A percentile compares a stretch with the other conserved stretches of the same genome.
Conservation (phyloP, 2,113 vertebrate species). For the Notothenia rossii region DNA sequence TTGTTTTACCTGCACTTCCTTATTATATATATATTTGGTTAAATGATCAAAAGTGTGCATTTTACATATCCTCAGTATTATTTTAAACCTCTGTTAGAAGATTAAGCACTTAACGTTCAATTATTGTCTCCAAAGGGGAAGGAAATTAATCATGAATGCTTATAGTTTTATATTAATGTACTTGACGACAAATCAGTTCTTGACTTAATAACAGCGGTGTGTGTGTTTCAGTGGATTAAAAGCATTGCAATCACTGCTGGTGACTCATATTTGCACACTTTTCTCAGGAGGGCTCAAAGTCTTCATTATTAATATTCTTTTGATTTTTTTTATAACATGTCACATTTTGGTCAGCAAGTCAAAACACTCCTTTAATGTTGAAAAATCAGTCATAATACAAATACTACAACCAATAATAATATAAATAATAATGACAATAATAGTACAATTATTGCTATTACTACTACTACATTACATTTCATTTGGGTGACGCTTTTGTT, state of each 20-base stretch:
- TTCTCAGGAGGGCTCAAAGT: conserved; percentile 43
- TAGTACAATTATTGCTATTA: too few relatives aligned
- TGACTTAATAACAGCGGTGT: conserved; percentile 23
- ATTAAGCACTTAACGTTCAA: not conserved
- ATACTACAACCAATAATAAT: too few relatives aligned
- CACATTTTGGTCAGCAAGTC: too few relatives aligned
- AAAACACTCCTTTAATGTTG: too few relatives aligned
- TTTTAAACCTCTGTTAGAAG: conserved; percentile 7
- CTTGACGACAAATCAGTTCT: conserved; percentile 28
- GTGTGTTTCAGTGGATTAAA: conserved; percentile 29
- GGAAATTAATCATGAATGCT: conserved; percentile 5
- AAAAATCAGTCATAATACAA: too few relatives aligned
- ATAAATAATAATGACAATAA: too few relatives aligned
- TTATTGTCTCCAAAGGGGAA: not conserved
- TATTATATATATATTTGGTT: not conserved
- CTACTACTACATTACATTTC: too few relatives aligned
- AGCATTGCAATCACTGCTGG: conserved; percentile 22
- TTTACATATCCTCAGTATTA: not conserved
- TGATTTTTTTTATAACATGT: too few relatives aligned
- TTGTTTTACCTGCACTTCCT: conserved; percentile 18
- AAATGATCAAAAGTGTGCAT: not conserved
- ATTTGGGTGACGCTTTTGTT: too few relatives aligned
- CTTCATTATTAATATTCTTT: not conserved
- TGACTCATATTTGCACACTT: conserved; percentile 68
- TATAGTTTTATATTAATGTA: not conserved